Evolutionary conservation across 2,888 invertebrate species (phyloP), one percentile per base, ranked within the genome.

Genomic region (Galerucella nymphaeae): DNA sequence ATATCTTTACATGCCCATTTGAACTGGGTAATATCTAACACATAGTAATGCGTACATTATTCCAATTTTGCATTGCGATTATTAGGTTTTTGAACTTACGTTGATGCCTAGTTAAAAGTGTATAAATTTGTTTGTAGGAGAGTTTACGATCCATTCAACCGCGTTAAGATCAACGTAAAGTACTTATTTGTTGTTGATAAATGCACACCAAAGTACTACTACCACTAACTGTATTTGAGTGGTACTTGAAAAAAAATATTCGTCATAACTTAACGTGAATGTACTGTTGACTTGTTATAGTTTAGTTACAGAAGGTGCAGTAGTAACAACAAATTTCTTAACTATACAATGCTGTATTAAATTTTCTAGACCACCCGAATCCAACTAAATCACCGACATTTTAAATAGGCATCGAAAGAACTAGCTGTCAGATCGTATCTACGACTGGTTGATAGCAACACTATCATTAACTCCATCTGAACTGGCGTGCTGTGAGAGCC

Each of bases 401-500:
- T 59, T 38, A 59, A 30, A 59, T 38, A 59, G 16, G 55, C 20
- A 55, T 38, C 59, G 9, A 59, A 59, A 59, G 30, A 59, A 59
- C 14, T 38, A 62, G 42, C 61, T 42, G 42, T 62, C 61, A 62
- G 61, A 62, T 62, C 16, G 16, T 62, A 38, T 62, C 42, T 18
- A 42, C 42, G 61, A 42, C 16, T 42, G 16, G 38, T 41, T 16
- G 61, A 62, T 62, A 62, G 10, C 41, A 6, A 62, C 61, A 62
- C 61, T 62, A 62, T 62, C 61, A 62, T 62, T 62, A 62, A 42
- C 61, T 62, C 42, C 16, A 62, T 58, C 61, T 62, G 61, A 62
- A 62, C 18, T 62, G 16, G 23, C 61, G 42, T 18, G 61, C 42
- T 18, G 42, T 6, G 61, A 38, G 42, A 62, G 18, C 11, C 61